Conservation (phyloP, 2,113 vertebrate genomes). For the Miniopterus natalensis region DNA sequence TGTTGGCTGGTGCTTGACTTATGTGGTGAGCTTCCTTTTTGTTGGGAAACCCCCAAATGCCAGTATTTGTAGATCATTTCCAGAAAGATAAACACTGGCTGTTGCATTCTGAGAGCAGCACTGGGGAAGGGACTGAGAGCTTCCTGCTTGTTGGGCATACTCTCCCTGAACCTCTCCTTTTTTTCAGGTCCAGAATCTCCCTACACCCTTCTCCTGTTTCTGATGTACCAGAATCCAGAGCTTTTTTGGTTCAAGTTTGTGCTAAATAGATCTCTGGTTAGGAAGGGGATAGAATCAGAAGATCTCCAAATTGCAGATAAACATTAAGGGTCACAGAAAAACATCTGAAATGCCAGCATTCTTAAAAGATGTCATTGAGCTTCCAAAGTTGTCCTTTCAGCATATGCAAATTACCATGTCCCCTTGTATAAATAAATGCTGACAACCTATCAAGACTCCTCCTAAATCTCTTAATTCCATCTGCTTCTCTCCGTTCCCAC, state of each 20-base stretch:
- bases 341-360: not conserved
- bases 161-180: not conserved
- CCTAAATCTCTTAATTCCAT: not conserved
- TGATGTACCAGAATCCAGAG: not conserved
- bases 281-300: not conserved
- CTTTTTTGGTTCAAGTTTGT: not conserved
- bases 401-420: not conserved
- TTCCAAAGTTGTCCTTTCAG: conserved; percentile 16
- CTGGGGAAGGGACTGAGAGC: not conserved
- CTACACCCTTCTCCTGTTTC: not conserved
- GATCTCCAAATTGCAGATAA: not conserved
- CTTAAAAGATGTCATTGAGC: not conserved
- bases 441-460: not conserved
- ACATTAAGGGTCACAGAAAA: not conserved
- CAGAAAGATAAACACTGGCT: not conserved
- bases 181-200: not conserved
- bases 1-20: not conserved
- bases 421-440: not conserved
- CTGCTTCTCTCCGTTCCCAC: not conserved
- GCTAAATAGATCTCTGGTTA: not conserved
- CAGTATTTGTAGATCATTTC: not conserved
- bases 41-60: not conserved
- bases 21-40: not conserved
- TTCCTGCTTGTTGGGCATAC: not conserved
- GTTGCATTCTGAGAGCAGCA: not conserved